Conservation (phyloP, 1,140 invertebrate species). For the Formica exsecta region DNA sequence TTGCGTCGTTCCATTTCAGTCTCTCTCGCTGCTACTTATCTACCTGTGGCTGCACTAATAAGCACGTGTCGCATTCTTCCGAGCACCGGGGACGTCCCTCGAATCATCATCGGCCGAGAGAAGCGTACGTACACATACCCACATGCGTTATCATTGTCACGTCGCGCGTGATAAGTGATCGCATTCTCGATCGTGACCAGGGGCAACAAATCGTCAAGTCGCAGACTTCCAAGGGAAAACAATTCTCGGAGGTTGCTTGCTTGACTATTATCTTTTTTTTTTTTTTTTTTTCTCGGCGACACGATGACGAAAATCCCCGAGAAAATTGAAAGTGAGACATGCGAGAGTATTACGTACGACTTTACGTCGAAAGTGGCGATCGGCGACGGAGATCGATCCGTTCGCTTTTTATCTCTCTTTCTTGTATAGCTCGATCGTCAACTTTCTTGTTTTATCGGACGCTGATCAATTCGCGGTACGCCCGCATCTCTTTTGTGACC, state of each 20-base stretch:
- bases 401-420: neutral
- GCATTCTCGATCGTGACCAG: neutral
- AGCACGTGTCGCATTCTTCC: slow-evolving; percentile 69
- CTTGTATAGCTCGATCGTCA: slow-evolving; percentile 11
- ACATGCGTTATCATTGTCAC: slow-evolving; percentile 33
- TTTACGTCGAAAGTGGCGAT: neutral
- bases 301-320: neutral
- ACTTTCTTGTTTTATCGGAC: neutral
- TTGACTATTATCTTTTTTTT: too few relatives aligned
- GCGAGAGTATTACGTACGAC: neutral
- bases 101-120: slow-evolving; percentile 44
- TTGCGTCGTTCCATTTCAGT: slow-evolving; percentile 72
- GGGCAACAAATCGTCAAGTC: neutral
- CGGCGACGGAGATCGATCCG: slow-evolving; percentile 12
- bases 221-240: neutral
- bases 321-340: neutral
- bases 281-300: neutral
- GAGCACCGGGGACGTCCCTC: slow-evolving; percentile 64
- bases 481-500: neutral
- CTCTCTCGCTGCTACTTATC: slow-evolving; percentile 64
- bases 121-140: slow-evolving; percentile 64
- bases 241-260: neutral
- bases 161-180: slow-evolving; percentile 19
- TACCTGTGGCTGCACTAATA: slow-evolving; percentile 70
- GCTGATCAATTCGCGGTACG: slow-evolving; percentile 3